Conservation (phyloP, 2,113 vertebrate species). For the Nothocercus julius region DNA sequence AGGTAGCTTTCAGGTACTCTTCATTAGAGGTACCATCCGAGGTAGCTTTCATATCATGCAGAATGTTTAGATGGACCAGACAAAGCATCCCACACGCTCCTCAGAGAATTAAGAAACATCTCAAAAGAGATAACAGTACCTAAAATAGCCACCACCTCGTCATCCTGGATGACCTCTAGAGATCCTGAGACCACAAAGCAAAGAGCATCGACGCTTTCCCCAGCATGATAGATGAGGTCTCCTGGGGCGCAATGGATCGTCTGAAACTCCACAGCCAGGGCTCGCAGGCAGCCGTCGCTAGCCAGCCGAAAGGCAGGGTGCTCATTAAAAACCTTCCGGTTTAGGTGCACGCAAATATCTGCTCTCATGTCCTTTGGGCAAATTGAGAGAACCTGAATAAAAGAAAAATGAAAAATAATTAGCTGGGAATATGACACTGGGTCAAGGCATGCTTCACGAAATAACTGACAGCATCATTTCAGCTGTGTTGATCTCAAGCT, state of each 20-base stretch:
- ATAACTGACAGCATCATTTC: neutral
- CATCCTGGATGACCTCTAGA: conserved; percentile 97
- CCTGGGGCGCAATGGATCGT: conserved; percentile 95
- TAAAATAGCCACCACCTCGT: conserved; percentile 97
- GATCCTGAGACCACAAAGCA: conserved; percentile 97
- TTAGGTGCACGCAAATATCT: conserved; percentile 96
- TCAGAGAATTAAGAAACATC: neutral
- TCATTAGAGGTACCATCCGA: too few species aligned
- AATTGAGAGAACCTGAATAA: conserved; percentile 90
- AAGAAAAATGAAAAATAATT: neutral
- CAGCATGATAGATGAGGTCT: conserved; percentile 95
- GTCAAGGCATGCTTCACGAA: fast-evolving
- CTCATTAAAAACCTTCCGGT: conserved; percentile 96
- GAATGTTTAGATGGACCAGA: neutral
- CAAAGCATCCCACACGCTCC: too few species aligned
- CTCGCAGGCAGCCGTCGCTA: conserved; percentile 94
- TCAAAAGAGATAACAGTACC: conserved; percentile 77
- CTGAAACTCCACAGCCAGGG: conserved; percentile 95
- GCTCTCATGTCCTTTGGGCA: conserved; percentile 98
- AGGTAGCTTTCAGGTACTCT: too few species aligned
- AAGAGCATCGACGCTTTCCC: conserved; percentile 94
- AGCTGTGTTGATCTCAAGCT: neutral
- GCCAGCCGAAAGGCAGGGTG: conserved; percentile 95
- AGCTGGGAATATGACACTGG: neutral
- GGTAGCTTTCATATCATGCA: neutral